A percentile compares a stretch with the other conserved stretches of the same genome.
Conservation (phyloP, 2,113 vertebrate species). For the Scytalopus superciliaris region DNA sequence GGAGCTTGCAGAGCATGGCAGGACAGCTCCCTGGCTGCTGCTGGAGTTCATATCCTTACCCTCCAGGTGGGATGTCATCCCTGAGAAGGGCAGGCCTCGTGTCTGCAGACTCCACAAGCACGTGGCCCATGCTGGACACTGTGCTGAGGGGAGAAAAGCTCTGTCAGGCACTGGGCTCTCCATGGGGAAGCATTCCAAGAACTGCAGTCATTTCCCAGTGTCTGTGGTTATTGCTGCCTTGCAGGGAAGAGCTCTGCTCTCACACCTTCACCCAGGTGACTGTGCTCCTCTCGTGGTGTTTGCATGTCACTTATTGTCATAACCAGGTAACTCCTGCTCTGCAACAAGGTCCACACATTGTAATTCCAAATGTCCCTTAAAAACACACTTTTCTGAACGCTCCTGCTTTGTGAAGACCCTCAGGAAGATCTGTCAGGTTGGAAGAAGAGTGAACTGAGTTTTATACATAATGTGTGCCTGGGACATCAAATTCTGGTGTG, state of each 20-base stretch:
- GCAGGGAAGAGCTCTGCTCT: background rate
- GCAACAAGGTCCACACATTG: background rate
- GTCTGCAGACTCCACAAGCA: conserved; percentile 74
- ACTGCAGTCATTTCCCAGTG: background rate
- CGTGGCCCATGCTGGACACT: conserved; percentile 80
- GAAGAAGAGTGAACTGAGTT: background rate
- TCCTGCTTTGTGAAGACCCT: background rate
- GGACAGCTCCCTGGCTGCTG: background rate
- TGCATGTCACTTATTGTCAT: background rate
- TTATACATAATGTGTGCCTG: background rate
- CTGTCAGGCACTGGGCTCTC: background rate
- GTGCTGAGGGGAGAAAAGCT: conserved; percentile 58
- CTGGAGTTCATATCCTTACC: conserved; percentile 15
- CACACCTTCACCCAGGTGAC: background rate
- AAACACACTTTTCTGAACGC: background rate
- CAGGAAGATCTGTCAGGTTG: background rate
- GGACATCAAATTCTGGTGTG: background rate
- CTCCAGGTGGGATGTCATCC: background rate
- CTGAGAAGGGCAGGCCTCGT: conserved; percentile 14
- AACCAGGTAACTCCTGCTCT: background rate
- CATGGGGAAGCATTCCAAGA: background rate
- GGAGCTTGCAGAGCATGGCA: rapidly evolving
- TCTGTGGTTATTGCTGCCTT: background rate
- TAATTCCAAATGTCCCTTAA: background rate
- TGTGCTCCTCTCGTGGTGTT: too few relatives aligned